Evolutionary conservation across 2,797 vertebrate species (phyloP).

Genomic region (Cirrhinus molitorella): DNA sequence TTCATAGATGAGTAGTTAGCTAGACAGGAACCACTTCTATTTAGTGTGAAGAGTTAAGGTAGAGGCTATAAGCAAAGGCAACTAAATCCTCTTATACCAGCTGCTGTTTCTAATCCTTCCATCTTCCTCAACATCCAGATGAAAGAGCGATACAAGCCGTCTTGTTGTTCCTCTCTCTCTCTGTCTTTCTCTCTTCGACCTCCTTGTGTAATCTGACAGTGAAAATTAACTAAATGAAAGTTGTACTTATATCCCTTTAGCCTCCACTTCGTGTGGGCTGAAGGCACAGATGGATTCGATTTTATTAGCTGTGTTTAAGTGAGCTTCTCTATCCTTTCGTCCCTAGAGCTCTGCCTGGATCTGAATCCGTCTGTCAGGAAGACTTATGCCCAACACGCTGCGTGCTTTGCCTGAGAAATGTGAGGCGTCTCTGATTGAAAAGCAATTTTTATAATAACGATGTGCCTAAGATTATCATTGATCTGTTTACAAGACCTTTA

Average conservation of each 20-base stretch:
- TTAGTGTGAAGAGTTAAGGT: not conserved
- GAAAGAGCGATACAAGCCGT: constrained; percentile 39
- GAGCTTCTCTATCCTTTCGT: constrained; percentile 36
- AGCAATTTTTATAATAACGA: constrained; percentile 43
- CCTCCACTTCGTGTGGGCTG: constrained; percentile 29
- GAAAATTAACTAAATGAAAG: constrained; percentile 55
- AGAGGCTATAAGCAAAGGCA: constrained; percentile 37
- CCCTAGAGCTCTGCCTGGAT: constrained; percentile 40
- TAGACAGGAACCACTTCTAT: constrained; percentile 10
- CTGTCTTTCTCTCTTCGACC: constrained; percentile 8
- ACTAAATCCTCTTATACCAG: constrained; percentile 43
- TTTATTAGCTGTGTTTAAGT: constrained; percentile 53
- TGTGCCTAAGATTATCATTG: constrained; percentile 29
- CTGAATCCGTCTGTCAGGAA: constrained; percentile 35
- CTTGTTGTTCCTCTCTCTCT: constrained; percentile 26
- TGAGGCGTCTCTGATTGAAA: constrained; percentile 33
- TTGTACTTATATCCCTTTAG: constrained; percentile 46
- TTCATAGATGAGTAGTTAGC: constrained; percentile 29
- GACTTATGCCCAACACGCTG: constrained; percentile 26
- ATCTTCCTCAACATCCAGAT: constrained; percentile 49
- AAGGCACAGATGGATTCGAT: constrained; percentile 45
- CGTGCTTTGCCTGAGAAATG: constrained; percentile 11
- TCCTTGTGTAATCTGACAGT: constrained; percentile 24
- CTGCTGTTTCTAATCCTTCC: constrained; percentile 52
- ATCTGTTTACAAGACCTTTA: constrained; percentile 41